A percentile compares a stretch with the other conserved stretches of the same genome.
Conservation (phyloP, 2,797 vertebrate species). For the Acanthurus tractus region DNA sequence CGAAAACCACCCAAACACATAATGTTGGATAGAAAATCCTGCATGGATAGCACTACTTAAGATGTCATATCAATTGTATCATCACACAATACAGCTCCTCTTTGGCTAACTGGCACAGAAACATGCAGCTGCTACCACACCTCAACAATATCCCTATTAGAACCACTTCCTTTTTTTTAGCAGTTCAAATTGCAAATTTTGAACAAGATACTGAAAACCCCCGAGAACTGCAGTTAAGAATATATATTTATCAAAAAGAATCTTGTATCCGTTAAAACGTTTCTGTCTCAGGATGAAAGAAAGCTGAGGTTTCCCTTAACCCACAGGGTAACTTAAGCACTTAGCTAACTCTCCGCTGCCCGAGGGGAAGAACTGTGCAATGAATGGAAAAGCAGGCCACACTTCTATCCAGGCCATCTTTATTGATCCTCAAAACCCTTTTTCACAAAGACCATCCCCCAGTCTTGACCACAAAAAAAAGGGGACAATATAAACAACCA, state of each 20-base stretch:
- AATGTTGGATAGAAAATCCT: constrained; percentile 12
- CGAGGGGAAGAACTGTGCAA: constrained; percentile 62
- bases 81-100: constrained; percentile 12
- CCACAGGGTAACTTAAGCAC: constrained; percentile 63
- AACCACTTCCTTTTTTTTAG: background rate
- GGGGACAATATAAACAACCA: constrained; percentile 81
- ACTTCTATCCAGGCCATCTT: constrained; percentile 86
- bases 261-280: constrained; percentile 51
- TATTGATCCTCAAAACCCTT: constrained; percentile 85
- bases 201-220: constrained; percentile 1
- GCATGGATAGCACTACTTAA: constrained; percentile 15
- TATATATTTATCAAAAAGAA: constrained; percentile 21
- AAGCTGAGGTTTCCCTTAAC: constrained; percentile 44
- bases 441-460: constrained; percentile 79
- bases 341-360: constrained; percentile 54
- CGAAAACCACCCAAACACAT: background rate
- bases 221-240: background rate
- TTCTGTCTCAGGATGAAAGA: constrained; percentile 20
- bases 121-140: constrained; percentile 20
- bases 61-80: constrained; percentile 1
- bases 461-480: constrained; percentile 75
- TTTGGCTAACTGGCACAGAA: constrained; percentile 28
- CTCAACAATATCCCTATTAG: constrained; percentile 25
- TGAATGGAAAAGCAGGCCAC: constrained; percentile 84
- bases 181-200: constrained; percentile 1